phyloP scores from a whole-genome alignment of 1,140 invertebrate genomes.

The Trichonephila inaurata region DNA sequence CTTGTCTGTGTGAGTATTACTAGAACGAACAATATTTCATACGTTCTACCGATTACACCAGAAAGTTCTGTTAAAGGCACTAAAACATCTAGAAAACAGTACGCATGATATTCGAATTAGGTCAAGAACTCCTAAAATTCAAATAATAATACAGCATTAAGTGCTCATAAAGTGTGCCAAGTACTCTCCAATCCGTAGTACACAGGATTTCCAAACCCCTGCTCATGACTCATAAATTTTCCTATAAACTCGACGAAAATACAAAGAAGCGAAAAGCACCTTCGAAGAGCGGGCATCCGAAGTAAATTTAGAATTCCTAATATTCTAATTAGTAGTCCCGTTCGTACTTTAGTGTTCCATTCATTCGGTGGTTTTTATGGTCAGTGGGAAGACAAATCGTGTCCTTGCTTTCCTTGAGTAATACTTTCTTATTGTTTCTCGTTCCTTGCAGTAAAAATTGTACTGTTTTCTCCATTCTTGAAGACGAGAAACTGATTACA shows the following conservation, averaged over 20 bases:
- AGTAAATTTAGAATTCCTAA: conserved; percentile 28
- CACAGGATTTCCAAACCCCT: neutral
- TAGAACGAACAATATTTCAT: too few relatives aligned
- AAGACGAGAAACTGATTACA: neutral
- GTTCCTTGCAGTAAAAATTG: neutral
- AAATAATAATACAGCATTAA: neutral
- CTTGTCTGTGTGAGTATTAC: too few relatives aligned
- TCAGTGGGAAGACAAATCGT: neutral
- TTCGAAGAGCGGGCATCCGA: neutral
- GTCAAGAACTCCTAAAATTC: conserved; percentile 10
- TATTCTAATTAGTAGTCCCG: conserved; percentile 6
- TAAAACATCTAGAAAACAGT: neutral
- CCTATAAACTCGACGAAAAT: neutral
- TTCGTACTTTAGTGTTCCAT: neutral
- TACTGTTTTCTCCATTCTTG: neutral
- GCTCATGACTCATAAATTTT: neutral
- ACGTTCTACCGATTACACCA: too few relatives aligned
- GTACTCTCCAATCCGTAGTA: neutral
- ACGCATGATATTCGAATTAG: neutral
- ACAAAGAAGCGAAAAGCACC: neutral
- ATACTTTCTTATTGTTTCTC: neutral
- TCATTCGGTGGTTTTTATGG: conserved; percentile 4
- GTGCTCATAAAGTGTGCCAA: neutral
- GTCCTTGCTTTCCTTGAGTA: neutral
- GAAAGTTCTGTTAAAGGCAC: too few relatives aligned